These are phyloP conservation scores for Syngnathus scovelli DNA, from an alignment of 2,113 vertebrate genomes.

Conservation along the genomic window DNA sequence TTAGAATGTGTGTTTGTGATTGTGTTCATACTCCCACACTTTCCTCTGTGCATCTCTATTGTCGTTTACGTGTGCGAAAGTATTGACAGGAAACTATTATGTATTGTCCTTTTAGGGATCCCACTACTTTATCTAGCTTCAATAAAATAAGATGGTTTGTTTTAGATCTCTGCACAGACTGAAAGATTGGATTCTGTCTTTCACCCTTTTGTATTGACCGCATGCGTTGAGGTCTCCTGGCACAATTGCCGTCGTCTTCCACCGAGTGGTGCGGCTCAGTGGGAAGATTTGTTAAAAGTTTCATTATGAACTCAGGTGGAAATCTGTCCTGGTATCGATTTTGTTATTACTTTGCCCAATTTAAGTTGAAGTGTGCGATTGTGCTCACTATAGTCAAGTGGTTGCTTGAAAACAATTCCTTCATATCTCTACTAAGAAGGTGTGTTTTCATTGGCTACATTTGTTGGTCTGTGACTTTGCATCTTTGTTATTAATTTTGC, in stretches of 20 bases:
- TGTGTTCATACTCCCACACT: not conserved
- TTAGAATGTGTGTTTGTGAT: not conserved
- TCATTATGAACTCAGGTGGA: constrained; percentile 4
- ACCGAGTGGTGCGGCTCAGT: constrained; percentile 11
- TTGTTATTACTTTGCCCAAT: not conserved
- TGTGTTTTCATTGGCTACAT: not conserved
- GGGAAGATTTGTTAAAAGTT: constrained; percentile 10
- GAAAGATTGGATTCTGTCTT: constrained; percentile 57
- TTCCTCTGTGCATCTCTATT: not conserved
- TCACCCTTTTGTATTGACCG: constrained; percentile 54
- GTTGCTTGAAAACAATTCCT: not conserved
- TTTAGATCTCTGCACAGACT: constrained; percentile 46
- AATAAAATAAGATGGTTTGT: constrained; percentile 46
- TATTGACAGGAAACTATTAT: constrained; percentile 37
- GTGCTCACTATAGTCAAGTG: not conserved
- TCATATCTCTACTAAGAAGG: not conserved
- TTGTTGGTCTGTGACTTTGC: not conserved
- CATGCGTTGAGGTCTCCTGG: constrained; percentile 30
- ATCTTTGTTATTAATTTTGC: not conserved
- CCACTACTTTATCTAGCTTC: constrained; percentile 27
- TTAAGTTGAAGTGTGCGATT: not conserved
- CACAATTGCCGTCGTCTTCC: constrained; percentile 18
- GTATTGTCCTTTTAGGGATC: not conserved
- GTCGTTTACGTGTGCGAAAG: constrained; percentile 4
- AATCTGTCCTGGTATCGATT: constrained; percentile 2